Percentiles rank a stretch among this genome's conserved stretches.
phyloP scores from a whole-genome alignment of 1,140 invertebrate genomes.

The Bacillus rossius region DNA sequence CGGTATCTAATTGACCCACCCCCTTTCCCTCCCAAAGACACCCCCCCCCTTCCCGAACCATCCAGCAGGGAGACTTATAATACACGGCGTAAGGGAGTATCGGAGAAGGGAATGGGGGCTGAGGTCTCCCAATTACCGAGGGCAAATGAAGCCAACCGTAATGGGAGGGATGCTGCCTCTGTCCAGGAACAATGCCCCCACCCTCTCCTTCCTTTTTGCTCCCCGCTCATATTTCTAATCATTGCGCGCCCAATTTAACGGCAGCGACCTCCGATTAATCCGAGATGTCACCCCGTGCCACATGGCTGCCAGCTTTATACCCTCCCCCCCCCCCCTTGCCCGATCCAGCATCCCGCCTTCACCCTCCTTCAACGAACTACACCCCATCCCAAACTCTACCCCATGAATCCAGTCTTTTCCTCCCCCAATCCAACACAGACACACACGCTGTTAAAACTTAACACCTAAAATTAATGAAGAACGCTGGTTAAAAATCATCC shows the following conservation, averaged over 20 bases:
- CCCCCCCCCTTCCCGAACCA: too few relatives aligned
- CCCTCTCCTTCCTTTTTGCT: background rate
- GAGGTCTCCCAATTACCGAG: constrained; percentile 5
- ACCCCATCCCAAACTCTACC: too few relatives aligned
- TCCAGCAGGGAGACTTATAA: too few relatives aligned
- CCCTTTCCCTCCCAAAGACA: too few relatives aligned
- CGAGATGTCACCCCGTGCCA: constrained; percentile 2
- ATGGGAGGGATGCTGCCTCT: background rate
- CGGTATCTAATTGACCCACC: too few relatives aligned
- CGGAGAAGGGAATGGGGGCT: too few relatives aligned
- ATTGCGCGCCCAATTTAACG: constrained; percentile 15
- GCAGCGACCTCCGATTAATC: constrained; percentile 12
- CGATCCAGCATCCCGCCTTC: background rate
- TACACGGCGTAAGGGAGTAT: too few relatives aligned
- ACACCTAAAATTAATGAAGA: too few relatives aligned
- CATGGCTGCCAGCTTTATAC: background rate
- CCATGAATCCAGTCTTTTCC: too few relatives aligned
- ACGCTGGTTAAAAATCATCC: too few relatives aligned
- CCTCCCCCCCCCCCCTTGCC: background rate
- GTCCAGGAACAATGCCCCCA: constrained; percentile 5
- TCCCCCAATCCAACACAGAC: too few relatives aligned
- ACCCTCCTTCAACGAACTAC: background rate
- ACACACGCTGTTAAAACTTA: too few relatives aligned
- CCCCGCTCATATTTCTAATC: constrained; percentile 13
- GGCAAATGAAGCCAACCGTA: constrained; percentile 4